Percentiles rank a stretch among this genome's conserved stretches.
These are phyloP conservation scores for Sternarchorhynchus goeldii DNA, from an alignment of 2,797 vertebrate genomes.

Conservation along the genomic window DNA sequence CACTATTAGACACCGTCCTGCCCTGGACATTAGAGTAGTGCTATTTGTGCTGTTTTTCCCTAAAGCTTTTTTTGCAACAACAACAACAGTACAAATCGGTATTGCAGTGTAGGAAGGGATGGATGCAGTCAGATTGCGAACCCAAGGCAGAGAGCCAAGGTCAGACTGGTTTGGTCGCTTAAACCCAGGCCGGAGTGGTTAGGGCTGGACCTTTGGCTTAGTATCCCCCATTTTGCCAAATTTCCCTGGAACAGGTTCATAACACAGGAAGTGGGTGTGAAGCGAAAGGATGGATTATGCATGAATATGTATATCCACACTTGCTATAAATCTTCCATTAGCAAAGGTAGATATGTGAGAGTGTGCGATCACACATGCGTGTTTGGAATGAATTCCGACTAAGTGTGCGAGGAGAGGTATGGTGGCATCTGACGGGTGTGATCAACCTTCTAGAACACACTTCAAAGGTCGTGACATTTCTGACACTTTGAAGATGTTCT, in stretches of 20 bases:
- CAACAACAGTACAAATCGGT: no score
- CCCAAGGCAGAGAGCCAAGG: no score
- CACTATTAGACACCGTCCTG: no score
- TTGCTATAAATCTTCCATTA: conserved; percentile 49
- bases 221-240: background rate
- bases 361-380: conserved; percentile 30
- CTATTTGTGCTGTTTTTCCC: no score
- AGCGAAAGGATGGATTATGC: conserved; percentile 44
- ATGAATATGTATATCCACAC: conserved; percentile 56
- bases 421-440: conserved; percentile 59
- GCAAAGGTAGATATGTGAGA: conserved; percentile 17
- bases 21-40: no score
- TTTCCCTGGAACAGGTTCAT: conserved; percentile 40
- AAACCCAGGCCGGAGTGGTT: conserved; percentile 12
- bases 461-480: conserved; percentile 28
- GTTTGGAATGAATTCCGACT: conserved; percentile 63
- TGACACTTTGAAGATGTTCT: conserved; percentile 5
- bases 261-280: conserved; percentile 37
- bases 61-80: no score
- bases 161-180: background rate
- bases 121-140: no score
- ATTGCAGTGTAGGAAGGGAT: no score
- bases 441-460: conserved; percentile 48
- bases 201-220: conserved; percentile 38
- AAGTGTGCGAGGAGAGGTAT: conserved; percentile 49